Conservation (phyloP, 1,140 invertebrate genomes). For the Odontomachus brunneus region DNA sequence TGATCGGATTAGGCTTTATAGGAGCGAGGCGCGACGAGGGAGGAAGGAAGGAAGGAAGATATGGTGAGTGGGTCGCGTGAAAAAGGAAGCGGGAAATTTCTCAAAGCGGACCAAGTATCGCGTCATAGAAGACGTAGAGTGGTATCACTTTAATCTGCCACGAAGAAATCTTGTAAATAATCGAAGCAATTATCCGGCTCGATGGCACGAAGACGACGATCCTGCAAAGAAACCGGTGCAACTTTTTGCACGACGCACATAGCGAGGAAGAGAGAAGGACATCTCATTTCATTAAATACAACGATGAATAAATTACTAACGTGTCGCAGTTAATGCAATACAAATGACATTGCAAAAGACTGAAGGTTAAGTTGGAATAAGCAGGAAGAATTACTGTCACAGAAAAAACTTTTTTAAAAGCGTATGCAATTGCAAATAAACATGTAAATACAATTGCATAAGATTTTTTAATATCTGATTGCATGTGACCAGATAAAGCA, state of each 20-base stretch:
- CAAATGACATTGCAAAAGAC: too few species aligned
- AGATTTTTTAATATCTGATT: too few species aligned
- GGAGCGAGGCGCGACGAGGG: constrained; percentile 34
- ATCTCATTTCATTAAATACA: constrained; percentile 50
- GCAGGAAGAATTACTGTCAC: too few species aligned
- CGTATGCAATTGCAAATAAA: too few species aligned
- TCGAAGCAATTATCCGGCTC: constrained; percentile 69
- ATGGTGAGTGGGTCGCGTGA: constrained; percentile 18
- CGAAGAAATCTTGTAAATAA: constrained; percentile 72
- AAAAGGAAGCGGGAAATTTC: constrained; percentile 49
- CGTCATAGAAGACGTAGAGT: neutral
- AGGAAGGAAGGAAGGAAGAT: neutral
- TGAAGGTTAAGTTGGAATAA: too few species aligned
- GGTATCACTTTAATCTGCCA: constrained; percentile 63
- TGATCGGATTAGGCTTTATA: constrained; percentile 73
- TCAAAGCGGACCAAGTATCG: constrained; percentile 55
- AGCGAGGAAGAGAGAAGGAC: constrained; percentile 12
- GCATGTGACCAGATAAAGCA: too few species aligned
- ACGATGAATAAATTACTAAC: constrained; percentile 55
- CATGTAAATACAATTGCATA: too few species aligned
- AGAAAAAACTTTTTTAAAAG: too few species aligned
- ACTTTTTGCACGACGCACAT: neutral
- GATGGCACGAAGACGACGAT: constrained; percentile 33
- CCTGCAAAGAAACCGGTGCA: constrained; percentile 16
- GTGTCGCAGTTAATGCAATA: too few species aligned